A percentile compares a stretch with the other conserved stretches of the same genome.
These are phyloP conservation scores for Cephalotes varians DNA, from an alignment of 2,888 invertebrate species.

Conservation along the genomic window DNA sequence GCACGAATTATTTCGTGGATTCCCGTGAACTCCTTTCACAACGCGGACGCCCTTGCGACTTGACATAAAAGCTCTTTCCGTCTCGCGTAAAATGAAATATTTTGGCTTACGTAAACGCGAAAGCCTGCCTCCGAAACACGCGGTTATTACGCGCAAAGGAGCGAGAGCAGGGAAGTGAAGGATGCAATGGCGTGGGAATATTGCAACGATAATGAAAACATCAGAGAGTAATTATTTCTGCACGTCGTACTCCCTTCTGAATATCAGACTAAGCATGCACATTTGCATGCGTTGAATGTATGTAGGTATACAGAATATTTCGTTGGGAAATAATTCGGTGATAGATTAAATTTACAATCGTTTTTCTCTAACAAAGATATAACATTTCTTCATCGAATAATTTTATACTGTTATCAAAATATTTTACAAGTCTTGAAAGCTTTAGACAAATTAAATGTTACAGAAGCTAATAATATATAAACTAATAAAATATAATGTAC, in stretches of 20 bases:
- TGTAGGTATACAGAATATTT: background rate
- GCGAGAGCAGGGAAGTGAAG: slow-evolving; percentile 10
- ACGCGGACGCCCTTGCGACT: slow-evolving; percentile 30
- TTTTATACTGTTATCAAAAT: no score
- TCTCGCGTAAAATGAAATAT: slow-evolving; percentile 52
- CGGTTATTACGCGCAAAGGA: slow-evolving; percentile 43
- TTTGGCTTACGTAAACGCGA: slow-evolving; percentile 50
- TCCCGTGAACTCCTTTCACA: slow-evolving; percentile 42
- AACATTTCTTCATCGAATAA: background rate
- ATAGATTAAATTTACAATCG: background rate
- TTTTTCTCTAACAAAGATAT: background rate
- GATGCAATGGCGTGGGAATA: slow-evolving; percentile 59
- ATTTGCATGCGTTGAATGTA: background rate
- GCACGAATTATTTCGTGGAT: slow-evolving; percentile 43
- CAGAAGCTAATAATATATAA: background rate
- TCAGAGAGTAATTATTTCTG: slow-evolving; percentile 66
- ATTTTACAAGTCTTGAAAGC: background rate
- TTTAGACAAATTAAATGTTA: background rate
- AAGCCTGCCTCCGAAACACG: slow-evolving; percentile 43
- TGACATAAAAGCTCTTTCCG: slow-evolving; percentile 46
- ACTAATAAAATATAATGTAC: background rate
- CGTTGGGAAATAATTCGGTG: background rate
- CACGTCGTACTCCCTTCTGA: slow-evolving; percentile 37
- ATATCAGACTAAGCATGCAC: background rate
- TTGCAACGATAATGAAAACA: slow-evolving; percentile 69